Percentiles rank a stretch among this genome's conserved stretches.
Evolutionary conservation across 2,888 invertebrate species (phyloP).

Genomic region (Lithophane leautieri): DNA sequence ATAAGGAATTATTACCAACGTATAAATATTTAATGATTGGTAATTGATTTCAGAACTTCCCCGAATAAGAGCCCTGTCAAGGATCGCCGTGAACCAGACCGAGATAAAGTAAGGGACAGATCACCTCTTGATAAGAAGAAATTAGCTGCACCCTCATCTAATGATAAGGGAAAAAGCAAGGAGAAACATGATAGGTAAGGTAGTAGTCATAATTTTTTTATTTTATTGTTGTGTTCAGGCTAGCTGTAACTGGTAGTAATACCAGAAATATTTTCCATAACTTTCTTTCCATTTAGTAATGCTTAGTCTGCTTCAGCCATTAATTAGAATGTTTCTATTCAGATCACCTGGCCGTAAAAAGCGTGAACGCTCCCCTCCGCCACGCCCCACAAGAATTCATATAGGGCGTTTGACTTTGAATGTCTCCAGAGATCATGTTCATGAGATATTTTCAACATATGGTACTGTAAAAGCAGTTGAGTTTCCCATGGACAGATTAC

Average conservation of each 20-base stretch:
- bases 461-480: constrained; percentile 97
- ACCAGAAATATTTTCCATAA: not conserved
- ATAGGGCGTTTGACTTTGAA: constrained; percentile 98
- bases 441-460: constrained; percentile 97
- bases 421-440: constrained; percentile 96
- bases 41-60: constrained; percentile 77
- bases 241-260: not conserved
- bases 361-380: constrained; percentile 96
- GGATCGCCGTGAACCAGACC: constrained; percentile 86
- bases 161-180: constrained; percentile 86
- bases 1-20: not conserved
- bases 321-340: constrained; percentile 22
- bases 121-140: constrained; percentile 88
- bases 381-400: constrained; percentile 97
- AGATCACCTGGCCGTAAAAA: constrained; percentile 92
- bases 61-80: constrained; percentile 88
- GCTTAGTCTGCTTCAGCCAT: not conserved
- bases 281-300: not conserved
- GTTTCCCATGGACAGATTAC: constrained; percentile 96
- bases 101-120: constrained; percentile 85
- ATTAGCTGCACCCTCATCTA: constrained; percentile 74
- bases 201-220: not conserved
- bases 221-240: not conserved
- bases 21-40: not conserved
- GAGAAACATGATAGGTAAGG: constrained; percentile 86